These are phyloP conservation scores for Cyclina sinensis DNA, from an alignment of 1,140 invertebrate genomes.

Conservation along the genomic window DNA sequence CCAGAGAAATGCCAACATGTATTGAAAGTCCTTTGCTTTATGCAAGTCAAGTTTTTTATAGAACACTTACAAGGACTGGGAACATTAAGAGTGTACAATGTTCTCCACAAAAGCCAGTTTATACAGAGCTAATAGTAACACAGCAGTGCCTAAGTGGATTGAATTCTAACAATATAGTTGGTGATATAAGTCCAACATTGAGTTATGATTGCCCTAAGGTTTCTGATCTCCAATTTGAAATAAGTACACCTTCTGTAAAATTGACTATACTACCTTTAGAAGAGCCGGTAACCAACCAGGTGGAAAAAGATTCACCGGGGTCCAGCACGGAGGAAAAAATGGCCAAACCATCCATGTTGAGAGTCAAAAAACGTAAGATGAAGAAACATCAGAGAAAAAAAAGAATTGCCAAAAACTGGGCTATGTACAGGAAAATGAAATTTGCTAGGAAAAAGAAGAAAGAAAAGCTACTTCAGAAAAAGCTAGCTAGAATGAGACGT, in stretches of 20 bases:
- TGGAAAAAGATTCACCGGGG: constrained; percentile 19
- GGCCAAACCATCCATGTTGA: background rate
- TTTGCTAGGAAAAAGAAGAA: background rate
- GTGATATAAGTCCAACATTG: background rate
- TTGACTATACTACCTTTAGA: background rate
- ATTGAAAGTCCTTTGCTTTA: background rate
- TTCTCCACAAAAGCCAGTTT: background rate
- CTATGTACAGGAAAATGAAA: background rate
- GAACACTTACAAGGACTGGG: too few species aligned
- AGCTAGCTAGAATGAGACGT: background rate
- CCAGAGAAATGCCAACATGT: background rate
- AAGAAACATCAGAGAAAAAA: constrained; percentile 3
- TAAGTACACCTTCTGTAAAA: background rate
- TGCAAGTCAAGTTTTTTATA: background rate
- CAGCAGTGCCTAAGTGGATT: background rate
- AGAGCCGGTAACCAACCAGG: background rate
- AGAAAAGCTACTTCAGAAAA: background rate
- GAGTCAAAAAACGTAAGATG: background rate
- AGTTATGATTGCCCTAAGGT: constrained; percentile 3
- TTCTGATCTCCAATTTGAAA: background rate
- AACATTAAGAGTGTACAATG: background rate
- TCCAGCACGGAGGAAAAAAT: background rate
- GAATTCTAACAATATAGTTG: background rate
- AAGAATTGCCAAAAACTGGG: background rate
- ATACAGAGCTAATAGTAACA: background rate